Evolutionary conservation across 2,888 invertebrate genomes (phyloP).

Genomic region (Carcina quercana): DNA sequence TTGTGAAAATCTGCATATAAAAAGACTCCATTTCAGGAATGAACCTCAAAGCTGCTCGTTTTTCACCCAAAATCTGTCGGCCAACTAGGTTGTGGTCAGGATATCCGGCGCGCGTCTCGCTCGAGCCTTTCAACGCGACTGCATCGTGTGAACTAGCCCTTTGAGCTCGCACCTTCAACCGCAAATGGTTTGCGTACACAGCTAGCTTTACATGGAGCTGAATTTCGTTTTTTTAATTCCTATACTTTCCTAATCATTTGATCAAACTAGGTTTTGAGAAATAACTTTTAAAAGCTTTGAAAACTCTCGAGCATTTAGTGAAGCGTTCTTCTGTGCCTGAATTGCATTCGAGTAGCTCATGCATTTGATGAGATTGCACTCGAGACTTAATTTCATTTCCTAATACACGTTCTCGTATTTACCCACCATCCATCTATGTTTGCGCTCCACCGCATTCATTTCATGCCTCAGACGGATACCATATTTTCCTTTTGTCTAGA

Average conservation of each 20-base stretch:
- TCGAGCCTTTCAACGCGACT: slow-evolving; percentile 57
- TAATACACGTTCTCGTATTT: slow-evolving; percentile 61
- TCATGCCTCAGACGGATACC: slow-evolving; percentile 49
- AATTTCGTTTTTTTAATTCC: slow-evolving; percentile 23
- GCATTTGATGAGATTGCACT: slow-evolving; percentile 39
- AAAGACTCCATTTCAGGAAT: slow-evolving; percentile 22
- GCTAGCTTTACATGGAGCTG: slow-evolving; percentile 39
- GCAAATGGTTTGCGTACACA: slow-evolving; percentile 59
- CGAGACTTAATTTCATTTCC: slow-evolving; percentile 68
- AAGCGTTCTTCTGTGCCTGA: too few relatives aligned
- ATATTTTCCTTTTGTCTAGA: slow-evolving; percentile 74
- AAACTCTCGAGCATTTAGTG: too few relatives aligned
- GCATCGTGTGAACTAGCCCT: slow-evolving; percentile 54
- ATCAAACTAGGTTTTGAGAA: too few relatives aligned
- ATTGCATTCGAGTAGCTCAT: not conserved
- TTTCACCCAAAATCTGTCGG: slow-evolving; percentile 34
- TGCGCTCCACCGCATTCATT: slow-evolving; percentile 59
- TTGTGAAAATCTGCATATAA: too few relatives aligned
- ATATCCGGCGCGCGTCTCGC: slow-evolving; percentile 41
- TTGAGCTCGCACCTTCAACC: slow-evolving; percentile 66
- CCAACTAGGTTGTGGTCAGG: slow-evolving; percentile 49
- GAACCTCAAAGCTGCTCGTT: slow-evolving; percentile 29
- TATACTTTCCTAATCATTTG: too few relatives aligned
- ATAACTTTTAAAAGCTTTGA: too few relatives aligned
- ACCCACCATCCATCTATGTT: slow-evolving; percentile 58